Evolutionary conservation across 2,888 invertebrate species (phyloP), one percentile per base, ranked within the genome.

Genomic region (Caenorhabditis imperialis): DNA sequence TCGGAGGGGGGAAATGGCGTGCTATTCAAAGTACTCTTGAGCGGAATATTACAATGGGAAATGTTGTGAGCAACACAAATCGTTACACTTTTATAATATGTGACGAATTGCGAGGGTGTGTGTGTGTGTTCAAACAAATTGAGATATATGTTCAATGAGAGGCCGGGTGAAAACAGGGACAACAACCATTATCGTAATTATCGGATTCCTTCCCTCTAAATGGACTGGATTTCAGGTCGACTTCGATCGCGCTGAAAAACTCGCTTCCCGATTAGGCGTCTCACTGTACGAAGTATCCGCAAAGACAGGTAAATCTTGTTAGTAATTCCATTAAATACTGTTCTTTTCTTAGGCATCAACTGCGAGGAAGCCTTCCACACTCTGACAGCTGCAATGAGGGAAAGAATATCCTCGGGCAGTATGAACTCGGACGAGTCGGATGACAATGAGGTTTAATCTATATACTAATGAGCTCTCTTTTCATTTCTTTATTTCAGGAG

Each of bases 271-370:
- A 61, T 75, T 88, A 7, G 88, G 88, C 18, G 84, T 88, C n/a
- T 87, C 87, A 0, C 75, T 88, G 8, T 88, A 88, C 73, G 88
- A 88, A 77, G 88, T 88, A 6, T 85, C 85, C 37, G 88, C 88
- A 16, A 88, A 88, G 76, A 88, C 88, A 23, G 88, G 88, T 78
- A 38, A 55, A 45, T 45, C 5, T 51, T 25, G n/a, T n/a, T n/a
- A n/a, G n/a, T n/a, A n/a, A n/a, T n/a, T n/a, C n/a, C n/a, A n/a
- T n/a, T n/a, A n/a, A n/a, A n/a, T 18, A 47, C n/a, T 45, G 12
- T 2, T 30, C 14, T 38, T 62, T 53, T 22, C 57, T 14, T 47
- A 37, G 47, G 58, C 12, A 62, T 71, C 35, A 71, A 61, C 57
- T 61, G 58, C 23, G 61, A 67, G 44, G 53, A 73, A 57, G 61